Percentiles rank a stretch among this genome's conserved stretches.
phyloP scores from a whole-genome alignment of 2,888 invertebrate species.

The Urechis unicinctus region DNA sequence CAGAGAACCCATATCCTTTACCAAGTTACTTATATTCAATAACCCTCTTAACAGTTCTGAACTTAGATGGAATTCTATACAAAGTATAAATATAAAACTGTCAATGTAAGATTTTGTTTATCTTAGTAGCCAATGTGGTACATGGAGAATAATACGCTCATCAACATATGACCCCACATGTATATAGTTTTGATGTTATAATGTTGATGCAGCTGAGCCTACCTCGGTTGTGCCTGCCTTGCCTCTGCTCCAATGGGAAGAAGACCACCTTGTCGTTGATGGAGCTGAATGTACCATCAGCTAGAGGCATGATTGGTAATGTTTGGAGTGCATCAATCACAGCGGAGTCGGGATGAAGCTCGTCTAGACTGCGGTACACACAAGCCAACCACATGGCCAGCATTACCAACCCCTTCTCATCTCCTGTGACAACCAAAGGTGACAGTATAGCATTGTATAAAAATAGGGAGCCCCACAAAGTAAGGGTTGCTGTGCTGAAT shows the following conservation, averaged over 20 bases:
- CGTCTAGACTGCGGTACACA: constrained; percentile 41
- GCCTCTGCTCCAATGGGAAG: constrained; percentile 30
- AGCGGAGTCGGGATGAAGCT: constrained; percentile 30
- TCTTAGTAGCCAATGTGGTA: too few species aligned
- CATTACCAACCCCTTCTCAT: neutral
- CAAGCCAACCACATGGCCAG: constrained; percentile 43
- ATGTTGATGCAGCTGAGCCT: too few species aligned
- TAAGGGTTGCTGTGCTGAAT: too few species aligned
- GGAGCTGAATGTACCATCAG: constrained; percentile 29
- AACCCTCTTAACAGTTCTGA: neutral
- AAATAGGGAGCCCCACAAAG: too few species aligned
- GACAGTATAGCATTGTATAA: too few species aligned
- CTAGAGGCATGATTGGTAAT: constrained; percentile 36
- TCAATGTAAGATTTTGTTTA: too few species aligned
- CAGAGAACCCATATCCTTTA: neutral
- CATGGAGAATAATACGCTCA: neutral
- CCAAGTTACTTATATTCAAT: neutral
- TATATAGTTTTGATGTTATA: too few species aligned
- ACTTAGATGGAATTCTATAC: too few species aligned
- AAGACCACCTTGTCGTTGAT: constrained; percentile 34
- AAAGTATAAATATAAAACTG: too few species aligned
- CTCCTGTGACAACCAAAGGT: too few species aligned
- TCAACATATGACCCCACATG: too few species aligned
- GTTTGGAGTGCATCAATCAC: neutral
- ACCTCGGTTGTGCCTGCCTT: too few species aligned